Evolutionary conservation across 2,113 vertebrate species (phyloP), one percentile per base, ranked within the genome.

Genomic region (Ctenodactylus gundi): DNA sequence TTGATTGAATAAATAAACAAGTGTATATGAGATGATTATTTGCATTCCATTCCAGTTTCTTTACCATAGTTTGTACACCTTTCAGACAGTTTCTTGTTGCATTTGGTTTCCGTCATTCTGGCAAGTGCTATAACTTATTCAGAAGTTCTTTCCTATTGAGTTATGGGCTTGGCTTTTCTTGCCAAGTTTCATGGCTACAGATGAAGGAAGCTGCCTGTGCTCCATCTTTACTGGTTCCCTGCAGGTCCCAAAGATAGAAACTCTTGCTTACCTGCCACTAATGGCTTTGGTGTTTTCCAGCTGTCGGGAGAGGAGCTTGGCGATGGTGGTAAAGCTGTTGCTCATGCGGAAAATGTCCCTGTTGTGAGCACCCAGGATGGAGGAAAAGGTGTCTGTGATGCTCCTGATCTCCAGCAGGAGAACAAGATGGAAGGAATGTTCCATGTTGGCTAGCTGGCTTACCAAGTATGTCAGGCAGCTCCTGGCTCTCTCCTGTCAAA

Each of bases 281-380:
- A 93, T 2, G 0, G 57, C 2, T 3, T 62, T 49, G 93, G 95
- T 86, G 0, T 95, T 86, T 92, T 99, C 98, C 27, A 99, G 98
- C 27, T 98, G 98, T n/a, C 78, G 97, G 49, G 96, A 97, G 0
- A 99, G 98, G 77, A 99, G 98, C 51, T 97, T 98, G 95, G 99
- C 99, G 29, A 99, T 99, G 83, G 99, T 98, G 0, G 97, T 98
- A 98, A 99, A 99, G n/a, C 99, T 99, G 98, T 99, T 99, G 97
- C 99, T 99, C 98, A 99, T 99, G 91, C 99, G 98, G 96, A 99
- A 99, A 94, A 99, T 98, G 76, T 99, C 99, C 97, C 99, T 99
- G 90, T 98, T 98, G 51, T 98, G 98, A 53, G 98, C 93, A 1
- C 99, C 99, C 96, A 99, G 95, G 70, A 99, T 97, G 95, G 98